Evolutionary conservation across 1,140 invertebrate genomes (phyloP), one percentile per base, ranked within the genome.

Genomic region (Drosophila bocki): DNA sequence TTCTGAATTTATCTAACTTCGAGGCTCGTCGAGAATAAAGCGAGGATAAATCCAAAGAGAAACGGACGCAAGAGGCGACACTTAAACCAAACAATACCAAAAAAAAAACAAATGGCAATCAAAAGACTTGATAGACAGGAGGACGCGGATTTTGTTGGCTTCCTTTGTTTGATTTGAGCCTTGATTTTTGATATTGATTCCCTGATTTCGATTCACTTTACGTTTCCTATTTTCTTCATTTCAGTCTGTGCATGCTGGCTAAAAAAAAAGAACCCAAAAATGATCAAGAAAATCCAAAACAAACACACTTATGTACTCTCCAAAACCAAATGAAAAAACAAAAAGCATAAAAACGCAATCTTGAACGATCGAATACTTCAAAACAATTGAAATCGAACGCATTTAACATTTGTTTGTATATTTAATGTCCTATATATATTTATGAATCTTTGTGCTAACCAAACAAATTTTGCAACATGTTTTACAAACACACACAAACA

Each of bases 181-280:
- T 68, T 58, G 58, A 80, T 84, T 74, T 74, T 19, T 17, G 37
- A 68, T 70, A 42, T 70, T 56, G 48, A 68, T 70, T 70, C 67
- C 67, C 63, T 83, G 51, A 67, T 80, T 90, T 83, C 54, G 42
- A 54, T 74, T 92, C 74, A 77, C 83, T 91, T 91, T 91, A 67
- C 70, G 74, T 88, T 75, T 80, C 78, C 76, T 82, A 74, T 56
- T 80, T 67, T 82, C 75, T 82, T 91, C 80, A 79, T 93, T 93
- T 93, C 92, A 93, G 92, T 93, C 92, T 70, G 91, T 93, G 85
- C 92, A 93, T 93, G 92, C 92, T 83, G 92, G 92, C 77, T 93
- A 93, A 53, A 42, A 44, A 42, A 44, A 50, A 39, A 91, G 81
- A 63, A 50, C 67, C 72, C 65, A 78, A 87, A 68, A 68, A 58